Percentiles rank a stretch among this genome's conserved stretches.
Evolutionary conservation across 37 sponge, comb jelly and placozoan species (phyloP).

Genomic region (Chondrosia reniformis): DNA sequence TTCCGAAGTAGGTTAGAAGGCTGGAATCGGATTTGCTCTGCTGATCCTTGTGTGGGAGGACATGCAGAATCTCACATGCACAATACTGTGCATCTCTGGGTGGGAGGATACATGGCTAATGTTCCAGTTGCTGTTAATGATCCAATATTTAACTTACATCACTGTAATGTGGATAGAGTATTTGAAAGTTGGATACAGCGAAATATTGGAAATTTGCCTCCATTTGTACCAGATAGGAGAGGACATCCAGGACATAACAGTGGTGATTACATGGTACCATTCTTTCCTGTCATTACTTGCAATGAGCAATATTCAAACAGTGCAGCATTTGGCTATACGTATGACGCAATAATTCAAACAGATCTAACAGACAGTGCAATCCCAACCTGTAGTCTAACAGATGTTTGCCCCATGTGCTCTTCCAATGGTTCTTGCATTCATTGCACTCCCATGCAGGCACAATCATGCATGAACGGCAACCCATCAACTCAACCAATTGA

Average conservation of each 20-base stretch:
- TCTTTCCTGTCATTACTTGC: slow-evolving; percentile 55
- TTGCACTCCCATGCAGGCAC: too few relatives aligned
- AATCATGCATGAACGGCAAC: too few relatives aligned
- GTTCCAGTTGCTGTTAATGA: slow-evolving; percentile 59
- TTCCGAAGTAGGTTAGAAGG: slow-evolving; percentile 30
- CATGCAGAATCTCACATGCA: background rate
- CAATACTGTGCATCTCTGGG: slow-evolving; percentile 8
- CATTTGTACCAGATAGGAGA: background rate
- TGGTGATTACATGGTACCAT: slow-evolving; percentile 43
- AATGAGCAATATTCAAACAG: slow-evolving; percentile 34
- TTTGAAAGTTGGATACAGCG: slow-evolving; percentile 49
- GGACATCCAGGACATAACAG: slow-evolving; percentile 31
- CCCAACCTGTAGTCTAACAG: too few relatives aligned
- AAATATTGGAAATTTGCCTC: too few relatives aligned
- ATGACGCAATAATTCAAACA: too few relatives aligned
- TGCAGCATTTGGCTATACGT: slow-evolving; percentile 43
- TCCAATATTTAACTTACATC: slow-evolving; percentile 63
- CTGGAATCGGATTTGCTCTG: slow-evolving; percentile 19
- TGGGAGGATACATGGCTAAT: slow-evolving; percentile 27
- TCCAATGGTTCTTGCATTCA: too few relatives aligned
- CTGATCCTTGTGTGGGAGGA: too few relatives aligned
- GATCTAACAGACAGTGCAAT: too few relatives aligned
- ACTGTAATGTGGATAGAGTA: slow-evolving; percentile 57
- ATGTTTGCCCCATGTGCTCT: too few relatives aligned
- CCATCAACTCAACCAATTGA: too few relatives aligned